A percentile compares a stretch with the other conserved stretches of the same genome.
Evolutionary conservation across 2,888 invertebrate genomes (phyloP).

Genomic region (Sylvicola cinctus): DNA sequence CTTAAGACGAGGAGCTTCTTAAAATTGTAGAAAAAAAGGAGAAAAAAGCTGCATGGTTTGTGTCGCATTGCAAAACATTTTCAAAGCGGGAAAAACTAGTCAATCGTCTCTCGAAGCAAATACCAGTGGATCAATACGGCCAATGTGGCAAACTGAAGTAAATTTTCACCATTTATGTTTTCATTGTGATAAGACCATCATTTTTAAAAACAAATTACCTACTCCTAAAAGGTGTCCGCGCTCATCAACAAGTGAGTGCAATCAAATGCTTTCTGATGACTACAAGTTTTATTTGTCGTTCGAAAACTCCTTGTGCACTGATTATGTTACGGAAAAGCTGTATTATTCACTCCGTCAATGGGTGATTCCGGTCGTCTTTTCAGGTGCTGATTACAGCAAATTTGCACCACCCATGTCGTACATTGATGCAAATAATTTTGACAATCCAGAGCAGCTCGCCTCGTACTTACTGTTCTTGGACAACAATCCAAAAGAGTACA

Average conservation of each 20-base stretch:
- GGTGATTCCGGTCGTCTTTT: constrained; percentile 43
- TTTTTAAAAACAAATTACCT: background rate
- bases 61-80: constrained; percentile 21
- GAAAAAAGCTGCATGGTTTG: constrained; percentile 22
- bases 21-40: constrained; percentile 12
- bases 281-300: constrained; percentile 48
- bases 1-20: background rate
- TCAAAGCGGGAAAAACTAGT: constrained; percentile 21
- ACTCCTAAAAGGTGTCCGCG: constrained; percentile 2
- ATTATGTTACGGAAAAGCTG: constrained; percentile 47
- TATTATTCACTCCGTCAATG: constrained; percentile 16
- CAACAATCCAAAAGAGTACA: constrained; percentile 32
- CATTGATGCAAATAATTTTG: constrained; percentile 41
- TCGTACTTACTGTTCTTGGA: constrained; percentile 26
- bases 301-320: constrained; percentile 45
- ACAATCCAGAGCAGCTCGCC: constrained; percentile 33
- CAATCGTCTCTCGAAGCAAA: constrained; percentile 23
- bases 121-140: constrained; percentile 32
- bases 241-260: constrained; percentile 17
- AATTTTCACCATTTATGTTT: too few relatives aligned
- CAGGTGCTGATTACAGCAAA: constrained; percentile 38
- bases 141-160: constrained; percentile 23
- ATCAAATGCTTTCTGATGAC: constrained; percentile 24
- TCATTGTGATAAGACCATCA: too few relatives aligned
- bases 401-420: constrained; percentile 38